phyloP scores from a whole-genome alignment of 2,888 invertebrate genomes.

The Xylocampa areola region DNA sequence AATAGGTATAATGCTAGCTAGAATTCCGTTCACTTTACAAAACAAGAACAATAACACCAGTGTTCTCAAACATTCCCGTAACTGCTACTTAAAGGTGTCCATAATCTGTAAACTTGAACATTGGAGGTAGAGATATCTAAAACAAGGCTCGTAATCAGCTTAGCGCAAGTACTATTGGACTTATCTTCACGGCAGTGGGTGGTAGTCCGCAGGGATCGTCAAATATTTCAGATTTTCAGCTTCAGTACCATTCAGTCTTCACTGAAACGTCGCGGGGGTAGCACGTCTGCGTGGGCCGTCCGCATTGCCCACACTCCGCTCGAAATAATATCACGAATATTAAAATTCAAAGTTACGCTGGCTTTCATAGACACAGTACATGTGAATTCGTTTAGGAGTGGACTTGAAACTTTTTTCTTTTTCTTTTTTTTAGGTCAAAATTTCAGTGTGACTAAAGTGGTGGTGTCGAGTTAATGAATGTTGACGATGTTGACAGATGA shows the following conservation, averaged over 20 bases:
- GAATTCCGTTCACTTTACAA: no score
- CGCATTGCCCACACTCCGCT: constrained; percentile 49
- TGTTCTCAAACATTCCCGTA: constrained; percentile 19
- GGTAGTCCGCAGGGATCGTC: constrained; percentile 65
- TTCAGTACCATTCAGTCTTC: constrained; percentile 71
- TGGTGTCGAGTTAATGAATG: constrained; percentile 69
- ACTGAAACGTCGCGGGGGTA: constrained; percentile 66
- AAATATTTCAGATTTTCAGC: constrained; percentile 72
- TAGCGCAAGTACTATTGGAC: constrained; percentile 74
- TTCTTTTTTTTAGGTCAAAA: constrained; percentile 44
- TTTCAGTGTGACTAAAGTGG: constrained; percentile 68
- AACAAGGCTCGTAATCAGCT: constrained; percentile 75
- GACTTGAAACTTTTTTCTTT: constrained; percentile 30
- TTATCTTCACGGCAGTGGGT: constrained; percentile 71
- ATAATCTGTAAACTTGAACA: constrained; percentile 48
- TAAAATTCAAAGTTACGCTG: constrained; percentile 34
- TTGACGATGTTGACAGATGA: constrained; percentile 72
- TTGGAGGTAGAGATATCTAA: constrained; percentile 61
- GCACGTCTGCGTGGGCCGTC: constrained; percentile 64
- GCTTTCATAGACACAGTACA: constrained; percentile 6
- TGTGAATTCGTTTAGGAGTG: constrained; percentile 34
- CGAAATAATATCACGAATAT: constrained; percentile 65
- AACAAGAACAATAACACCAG: constrained; percentile 16
- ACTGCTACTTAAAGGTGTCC: constrained; percentile 27
- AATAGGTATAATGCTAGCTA: no score